A percentile compares a stretch with the other conserved stretches of the same genome.
These are phyloP conservation scores for Propithecus coquereli DNA, from an alignment of 2,113 vertebrate species.

Conservation along the genomic window DNA sequence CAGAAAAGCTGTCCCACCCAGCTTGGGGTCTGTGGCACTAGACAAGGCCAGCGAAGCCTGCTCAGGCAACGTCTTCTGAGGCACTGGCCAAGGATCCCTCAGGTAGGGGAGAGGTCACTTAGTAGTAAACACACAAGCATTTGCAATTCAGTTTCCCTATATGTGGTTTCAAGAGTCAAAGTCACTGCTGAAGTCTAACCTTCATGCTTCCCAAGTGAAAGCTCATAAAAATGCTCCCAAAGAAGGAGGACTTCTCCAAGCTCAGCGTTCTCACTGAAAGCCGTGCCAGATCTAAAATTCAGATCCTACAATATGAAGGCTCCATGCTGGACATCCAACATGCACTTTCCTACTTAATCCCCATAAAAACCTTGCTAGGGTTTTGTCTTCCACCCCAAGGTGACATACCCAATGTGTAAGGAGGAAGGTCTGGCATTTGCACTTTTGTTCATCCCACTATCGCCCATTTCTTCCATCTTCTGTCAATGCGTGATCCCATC, in stretches of 20 bases:
- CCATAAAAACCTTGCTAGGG: background rate
- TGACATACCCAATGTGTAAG: background rate
- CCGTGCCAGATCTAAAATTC: background rate
- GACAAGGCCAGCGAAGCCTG: background rate
- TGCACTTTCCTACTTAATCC: background rate
- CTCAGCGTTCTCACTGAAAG: background rate
- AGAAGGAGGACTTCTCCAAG: background rate
- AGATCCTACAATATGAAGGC: background rate
- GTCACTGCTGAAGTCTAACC: background rate
- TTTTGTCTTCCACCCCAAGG: background rate
- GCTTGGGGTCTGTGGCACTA: fast-evolving
- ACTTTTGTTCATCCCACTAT: background rate
- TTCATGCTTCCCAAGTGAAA: background rate
- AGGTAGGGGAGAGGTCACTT: background rate
- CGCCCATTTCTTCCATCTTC: background rate
- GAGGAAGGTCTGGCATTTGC: background rate
- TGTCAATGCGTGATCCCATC: background rate
- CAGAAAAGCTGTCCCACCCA: background rate
- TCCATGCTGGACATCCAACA: too few relatives aligned
- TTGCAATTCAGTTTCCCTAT: background rate
- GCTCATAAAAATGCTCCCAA: background rate
- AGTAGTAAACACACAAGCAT: background rate
- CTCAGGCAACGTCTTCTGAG: background rate
- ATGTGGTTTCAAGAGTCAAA: background rate
- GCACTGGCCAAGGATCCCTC: background rate